Evolutionary conservation across 37 sponge, comb jelly and placozoan species (phyloP), one percentile per base, ranked within the genome.

Genomic region (Ianthella basta): DNA sequence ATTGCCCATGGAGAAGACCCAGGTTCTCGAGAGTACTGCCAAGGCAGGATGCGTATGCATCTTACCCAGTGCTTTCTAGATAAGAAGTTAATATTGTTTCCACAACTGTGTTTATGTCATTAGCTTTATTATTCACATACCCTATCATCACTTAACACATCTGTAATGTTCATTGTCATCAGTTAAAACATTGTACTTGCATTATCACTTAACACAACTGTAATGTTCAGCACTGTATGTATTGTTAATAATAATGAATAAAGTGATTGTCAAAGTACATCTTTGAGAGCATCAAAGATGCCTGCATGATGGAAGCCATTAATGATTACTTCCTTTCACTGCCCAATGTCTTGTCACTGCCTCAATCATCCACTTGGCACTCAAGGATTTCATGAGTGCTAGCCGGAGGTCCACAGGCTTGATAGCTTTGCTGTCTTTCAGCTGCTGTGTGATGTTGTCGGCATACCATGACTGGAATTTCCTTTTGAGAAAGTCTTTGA

Each of bases 401-500:
- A 72, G 73, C 73, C 41, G 32, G 20, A 72, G 13, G 16, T 72
- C 59, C 37, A 37, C 80, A 10, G 59, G 56, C 21, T 55, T 55
- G 30, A 55, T 33, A 54, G 10, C 59, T 55, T 13, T 32, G 10
- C n/a, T 56, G 24, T 79, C 57, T 55, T 79, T 55, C 21, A 56
- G 56, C 27, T 79, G 80, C n/a, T 79, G n/a, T 56, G 59, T 30
- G 33, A 79, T 36, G 15, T 79, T 54, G 8, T 54, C 24, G 59
- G 80, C 25, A 79, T 79, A 79, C 80, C 80, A 79, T 36, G 4
- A 30, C 24, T 79, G 80, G 59, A 79, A 79, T 24, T 79, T 79
- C 5, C n/a, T 15, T 10, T 37, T 41, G 19, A 79, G 59, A 36
- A 19, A 55, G 32, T 79, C 80, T 55, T 79, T 79, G n/a, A 32